Base-by-base conservation (phyloP, 1,140 invertebrate genomes). In the Ladona fulva region DNA sequence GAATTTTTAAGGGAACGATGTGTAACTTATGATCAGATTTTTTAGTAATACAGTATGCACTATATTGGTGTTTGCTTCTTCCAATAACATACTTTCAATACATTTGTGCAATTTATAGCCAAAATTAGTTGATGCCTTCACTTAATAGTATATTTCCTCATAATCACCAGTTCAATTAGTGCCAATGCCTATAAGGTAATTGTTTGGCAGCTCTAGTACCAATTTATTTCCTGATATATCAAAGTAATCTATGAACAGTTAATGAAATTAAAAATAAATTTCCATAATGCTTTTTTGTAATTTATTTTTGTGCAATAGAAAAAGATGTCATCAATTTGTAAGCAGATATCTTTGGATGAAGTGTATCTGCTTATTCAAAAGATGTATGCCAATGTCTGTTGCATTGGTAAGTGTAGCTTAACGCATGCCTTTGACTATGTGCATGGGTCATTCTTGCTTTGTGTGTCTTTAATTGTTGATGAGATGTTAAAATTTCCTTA, bases 1-100 rank as follows among this genome's bases (percentile, higher is more conserved):
- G 79, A 78, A 79, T 78, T 80, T 78, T 78, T 74, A 82, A 80
- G 81, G 82, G 81, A 82, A 81, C 79, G 24, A 80, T 82, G 29
- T 37, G 8, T 37, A 37, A 37, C 29, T 37, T 37, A 37, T 37
- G 29, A 37, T 37, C 29, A 37, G 29, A 37, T 37, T 5, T 37
- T 8, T 37, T 37, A 37, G 8, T 37, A 37, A 37, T 37, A 8
- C 8, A 37, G 29, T 37, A 8, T 37, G 29, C 29, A 37, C 29
- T 66, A 22, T 66, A 66, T 66, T 66, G 52, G 52, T 66, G 52
- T 19, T 66, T 66, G 52, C n/a, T 66, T 66, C 29, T 8, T 37
- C 29, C 29, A 37, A 37, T 37, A 37, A 37, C 29, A n/a, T n/a
- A n/a, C n/a, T n/a, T 37, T 37, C 8, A 37, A 37, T 37, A 37